Evolutionary conservation across 2,113 vertebrate genomes (phyloP), one percentile per base, ranked within the genome.

Genomic region (Gulo gulo): DNA sequence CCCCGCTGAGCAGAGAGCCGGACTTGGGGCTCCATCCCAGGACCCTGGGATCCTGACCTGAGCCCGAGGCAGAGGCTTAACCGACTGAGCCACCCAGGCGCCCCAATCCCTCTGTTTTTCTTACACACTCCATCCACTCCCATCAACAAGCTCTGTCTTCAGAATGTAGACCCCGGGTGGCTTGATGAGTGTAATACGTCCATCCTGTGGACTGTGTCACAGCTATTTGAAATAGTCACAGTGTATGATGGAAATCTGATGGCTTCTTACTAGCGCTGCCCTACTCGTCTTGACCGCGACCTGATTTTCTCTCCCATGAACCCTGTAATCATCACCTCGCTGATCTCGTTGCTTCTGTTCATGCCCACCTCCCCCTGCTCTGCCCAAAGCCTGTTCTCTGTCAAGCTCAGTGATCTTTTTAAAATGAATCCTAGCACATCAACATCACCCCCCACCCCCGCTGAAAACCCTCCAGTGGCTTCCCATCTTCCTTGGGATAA

Each of bases 131-230:
- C 3, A 50, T 88, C 57, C 9, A 26, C 20, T 85, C 34, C 23
- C 21, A 71, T 90, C 57, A 65, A 61, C 45, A 85, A 36, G 9
- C 84, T 92, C 11, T 63, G 5, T 91, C 74, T 93, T 95, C 42
- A 82, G 84, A 91, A 74, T 79, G 12, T 5, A 57, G 74, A 42
- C 15, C 52, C 42, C 21, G 8, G 4, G 1, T 91, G 69, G n/a
- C 39, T 36, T 57, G 24, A 39, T 86, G 20, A 79, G 39, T 55
- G 88, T 69, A 89, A 47, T 52, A n/a, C 7, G 3, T 69, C 69
- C 74, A 0, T 55, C 12, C 69, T 55, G 7, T 42, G 39, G 71
- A 78, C 12, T n/a, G 1, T 11, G 15, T 31, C 63, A 18, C 12
- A 59, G 29, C 36, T 79, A 13, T 50, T 82, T 57, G 86, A 67